A percentile compares a stretch with the other conserved stretches of the same genome.
Evolutionary conservation across 1,140 invertebrate species (phyloP).

Genomic region (Scaptomyza montana): DNA sequence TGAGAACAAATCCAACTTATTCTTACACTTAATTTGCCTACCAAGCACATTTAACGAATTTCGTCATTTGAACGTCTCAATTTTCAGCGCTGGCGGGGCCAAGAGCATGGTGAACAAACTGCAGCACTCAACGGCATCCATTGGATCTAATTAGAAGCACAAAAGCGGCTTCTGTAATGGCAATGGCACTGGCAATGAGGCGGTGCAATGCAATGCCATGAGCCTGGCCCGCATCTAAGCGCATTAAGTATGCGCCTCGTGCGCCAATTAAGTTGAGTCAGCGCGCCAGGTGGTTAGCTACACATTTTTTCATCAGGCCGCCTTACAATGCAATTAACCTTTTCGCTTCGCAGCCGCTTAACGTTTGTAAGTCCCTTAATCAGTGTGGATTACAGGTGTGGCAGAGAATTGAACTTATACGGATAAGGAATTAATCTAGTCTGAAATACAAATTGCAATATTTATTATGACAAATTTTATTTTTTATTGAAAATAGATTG

Average conservation of each 20-base stretch:
- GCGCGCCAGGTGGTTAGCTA: conserved; percentile 40
- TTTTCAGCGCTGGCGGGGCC: conserved; percentile 24
- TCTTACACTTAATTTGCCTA: conserved; percentile 31
- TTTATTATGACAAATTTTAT: not conserved
- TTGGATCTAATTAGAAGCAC: conserved; percentile 71
- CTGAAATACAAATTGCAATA: conserved; percentile 8
- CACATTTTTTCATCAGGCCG: conserved; percentile 50
- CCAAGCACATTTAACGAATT: conserved; percentile 13
- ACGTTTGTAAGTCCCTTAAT: conserved; percentile 52
- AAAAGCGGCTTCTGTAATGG: conserved; percentile 58
- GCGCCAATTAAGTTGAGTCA: conserved; percentile 76
- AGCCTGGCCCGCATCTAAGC: conserved; percentile 63
- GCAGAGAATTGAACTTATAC: not conserved
- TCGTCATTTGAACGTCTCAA: conserved; percentile 26
- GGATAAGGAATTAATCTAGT: not conserved
- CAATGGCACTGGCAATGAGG: conserved; percentile 44
- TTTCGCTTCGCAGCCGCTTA: conserved; percentile 58
- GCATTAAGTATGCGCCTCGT: conserved; percentile 79
- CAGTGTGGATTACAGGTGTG: conserved; percentile 18
- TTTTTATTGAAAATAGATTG: no score
- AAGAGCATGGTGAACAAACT: conserved; percentile 35
- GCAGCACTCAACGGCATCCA: conserved; percentile 39
- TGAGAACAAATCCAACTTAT: conserved; percentile 17
- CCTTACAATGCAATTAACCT: conserved; percentile 78
- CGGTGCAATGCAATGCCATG: conserved; percentile 25